Conservation (phyloP, 2,888 invertebrate genomes). For the Anticlea derivata region DNA sequence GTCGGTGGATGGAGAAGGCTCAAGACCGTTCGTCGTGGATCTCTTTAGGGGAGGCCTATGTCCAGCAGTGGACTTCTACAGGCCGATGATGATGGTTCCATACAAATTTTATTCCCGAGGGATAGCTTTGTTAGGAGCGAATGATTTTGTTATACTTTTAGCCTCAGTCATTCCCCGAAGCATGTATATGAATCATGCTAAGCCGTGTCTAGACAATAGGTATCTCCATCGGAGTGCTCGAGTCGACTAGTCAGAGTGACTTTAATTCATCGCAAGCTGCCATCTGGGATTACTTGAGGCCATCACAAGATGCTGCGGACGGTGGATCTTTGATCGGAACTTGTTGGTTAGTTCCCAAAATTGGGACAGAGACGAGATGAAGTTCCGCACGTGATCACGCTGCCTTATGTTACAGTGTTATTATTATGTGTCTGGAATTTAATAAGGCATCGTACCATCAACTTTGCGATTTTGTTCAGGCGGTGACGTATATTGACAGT, state of each 20-base stretch:
- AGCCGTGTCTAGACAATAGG: conserved; percentile 45
- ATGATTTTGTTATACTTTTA: too few species aligned
- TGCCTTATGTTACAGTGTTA: conserved; percentile 29
- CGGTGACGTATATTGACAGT: too few species aligned
- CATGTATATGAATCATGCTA: conserved; percentile 34
- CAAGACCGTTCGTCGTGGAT: too few species aligned
- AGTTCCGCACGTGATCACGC: conserved; percentile 28
- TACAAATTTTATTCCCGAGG: too few species aligned
- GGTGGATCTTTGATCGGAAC: conserved; percentile 58
- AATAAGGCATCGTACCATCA: too few species aligned
- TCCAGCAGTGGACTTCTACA: too few species aligned
- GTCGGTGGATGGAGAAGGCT: too few species aligned
- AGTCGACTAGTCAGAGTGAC: conserved; percentile 61
- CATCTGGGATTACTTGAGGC: conserved; percentile 71
- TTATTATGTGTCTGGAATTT: conserved; percentile 23
- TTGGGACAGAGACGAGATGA: conserved; percentile 33
- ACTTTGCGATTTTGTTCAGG: too few species aligned
- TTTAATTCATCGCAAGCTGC: conserved; percentile 64
- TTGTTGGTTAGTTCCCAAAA: conserved; percentile 49
- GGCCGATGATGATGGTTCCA: too few species aligned
- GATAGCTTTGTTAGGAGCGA: too few species aligned
- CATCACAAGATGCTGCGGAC: conserved; percentile 58
- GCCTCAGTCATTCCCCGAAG: conserved; percentile 3
- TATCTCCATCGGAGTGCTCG: conserved; percentile 42
- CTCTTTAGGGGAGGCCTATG: too few species aligned